Base-by-base conservation (phyloP, 2,797 vertebrate species). In the Naso thynnoides region DNA sequence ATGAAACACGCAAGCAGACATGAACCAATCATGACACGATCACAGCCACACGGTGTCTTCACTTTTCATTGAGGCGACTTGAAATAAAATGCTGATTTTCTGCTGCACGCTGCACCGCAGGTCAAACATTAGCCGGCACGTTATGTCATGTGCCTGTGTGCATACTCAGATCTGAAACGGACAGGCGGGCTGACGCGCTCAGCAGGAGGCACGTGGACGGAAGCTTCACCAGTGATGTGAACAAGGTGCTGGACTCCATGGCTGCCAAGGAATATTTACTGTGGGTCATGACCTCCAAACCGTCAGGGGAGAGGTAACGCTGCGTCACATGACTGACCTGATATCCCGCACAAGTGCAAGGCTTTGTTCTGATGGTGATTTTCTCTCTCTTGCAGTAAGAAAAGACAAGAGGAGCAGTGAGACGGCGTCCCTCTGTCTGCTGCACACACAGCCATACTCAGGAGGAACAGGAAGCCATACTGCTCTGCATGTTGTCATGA, bases 151-250 rank as follows among this genome's bases (percentile, higher is more conserved):
- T 73, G 59, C 78, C 68, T 93, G 79, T 89, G 85, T 90, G 72
- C 86, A 49, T 67, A 79, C 71, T 78, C 92, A 98, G 97, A 89
- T 96, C 94, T 87, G 88, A 95, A 73, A 92, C 92, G 84, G 92
- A 92, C 86, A 91, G 90, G 70, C 69, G 83, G 39, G 84, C 76
- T 0, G 94, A 93, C 68, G 89, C 91, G 55, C 48, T 95, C 79
- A 92, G 84, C 79, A 95, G 94, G 90, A 96, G 98, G 85, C 96
- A 99, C 2, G 96, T 97, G 5, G 98, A 99, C 24, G 97, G 98
- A 39, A 97, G 96, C 88, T 99, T 98, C 94, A 98, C 97, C 18
- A 98, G 97, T 49, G 98, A 99, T 55, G 96, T 98, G 89, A 97
- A 95, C 94, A 97, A 97, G 71, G 93, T 98, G 86, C 95, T 99